Conservation (phyloP, 2,888 invertebrate species). For the Microplitis deprimator region DNA sequence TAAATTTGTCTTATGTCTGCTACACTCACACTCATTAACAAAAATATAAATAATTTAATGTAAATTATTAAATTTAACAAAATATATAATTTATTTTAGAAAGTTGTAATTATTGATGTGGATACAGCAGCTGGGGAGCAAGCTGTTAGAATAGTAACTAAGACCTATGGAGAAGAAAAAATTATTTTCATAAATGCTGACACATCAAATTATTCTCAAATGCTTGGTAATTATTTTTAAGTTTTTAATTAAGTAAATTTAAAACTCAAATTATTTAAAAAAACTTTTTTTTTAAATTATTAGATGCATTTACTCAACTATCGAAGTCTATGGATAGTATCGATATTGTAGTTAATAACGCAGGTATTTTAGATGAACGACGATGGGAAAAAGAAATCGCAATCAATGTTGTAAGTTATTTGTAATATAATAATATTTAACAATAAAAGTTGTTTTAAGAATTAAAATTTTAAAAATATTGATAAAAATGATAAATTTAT, state of each 20-base stretch:
- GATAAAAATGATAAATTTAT: constrained; percentile 11
- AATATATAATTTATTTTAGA: constrained; percentile 51
- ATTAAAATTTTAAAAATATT: not conserved
- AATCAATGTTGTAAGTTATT: constrained; percentile 79
- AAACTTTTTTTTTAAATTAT: not conserved
- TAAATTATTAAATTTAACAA: not conserved
- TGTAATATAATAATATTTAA: not conserved
- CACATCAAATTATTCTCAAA: constrained; percentile 57
- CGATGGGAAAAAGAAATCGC: constrained; percentile 83
- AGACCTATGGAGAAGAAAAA: constrained; percentile 58
- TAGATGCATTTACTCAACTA: constrained; percentile 81
- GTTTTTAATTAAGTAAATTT: constrained; percentile 23
- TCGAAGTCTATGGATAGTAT: constrained; percentile 79
- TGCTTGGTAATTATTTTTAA: constrained; percentile 54
- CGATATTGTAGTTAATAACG: constrained; percentile 86
- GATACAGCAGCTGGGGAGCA: constrained; percentile 54
- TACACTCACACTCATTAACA: not conserved
- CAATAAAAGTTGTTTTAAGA: not conserved
- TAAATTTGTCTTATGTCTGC: too few relatives aligned
- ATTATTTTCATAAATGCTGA: constrained; percentile 60
- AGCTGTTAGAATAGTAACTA: constrained; percentile 56
- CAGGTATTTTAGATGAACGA: constrained; percentile 83
- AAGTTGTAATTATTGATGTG: constrained; percentile 60
- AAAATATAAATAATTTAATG: not conserved
- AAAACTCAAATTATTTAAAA: not conserved